These are phyloP conservation scores for Gobionotothen gibberifrons DNA, from an alignment of 2,797 vertebrate genomes.

Conservation along the genomic window DNA sequence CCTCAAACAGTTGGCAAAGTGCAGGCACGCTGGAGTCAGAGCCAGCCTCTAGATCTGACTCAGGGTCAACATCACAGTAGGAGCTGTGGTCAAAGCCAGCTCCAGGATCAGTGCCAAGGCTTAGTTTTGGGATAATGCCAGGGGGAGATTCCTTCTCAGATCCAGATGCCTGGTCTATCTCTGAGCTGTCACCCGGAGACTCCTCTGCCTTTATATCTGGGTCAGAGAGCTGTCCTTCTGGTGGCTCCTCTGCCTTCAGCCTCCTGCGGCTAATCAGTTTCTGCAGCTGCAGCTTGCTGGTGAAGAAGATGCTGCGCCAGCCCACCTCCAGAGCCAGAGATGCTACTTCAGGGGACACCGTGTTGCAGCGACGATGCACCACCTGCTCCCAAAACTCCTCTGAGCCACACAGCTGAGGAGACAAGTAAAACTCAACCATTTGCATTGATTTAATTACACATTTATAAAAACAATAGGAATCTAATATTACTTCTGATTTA, in stretches of 20 bases:
- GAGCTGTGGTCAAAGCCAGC: slow-evolving; percentile 12
- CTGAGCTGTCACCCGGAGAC: slow-evolving; percentile 19
- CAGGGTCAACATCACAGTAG: slow-evolving; percentile 20
- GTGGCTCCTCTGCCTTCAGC: slow-evolving; percentile 34
- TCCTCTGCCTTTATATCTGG: slow-evolving; percentile 2
- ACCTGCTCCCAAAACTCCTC: slow-evolving; percentile 86
- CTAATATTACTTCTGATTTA: background rate
- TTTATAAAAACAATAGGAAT: background rate
- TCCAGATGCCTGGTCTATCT: background rate
- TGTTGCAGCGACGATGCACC: slow-evolving; percentile 73
- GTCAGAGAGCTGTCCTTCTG: slow-evolving; percentile 11
- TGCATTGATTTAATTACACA: background rate
- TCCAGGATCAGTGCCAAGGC: slow-evolving; percentile 5
- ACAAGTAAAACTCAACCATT: slow-evolving; percentile 5
- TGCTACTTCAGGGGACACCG: slow-evolving; percentile 80
- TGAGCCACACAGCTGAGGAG: slow-evolving; percentile 82
- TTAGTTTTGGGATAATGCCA: background rate
- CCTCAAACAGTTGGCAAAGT: slow-evolving; percentile 17
- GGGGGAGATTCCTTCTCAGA: slow-evolving; percentile 29
- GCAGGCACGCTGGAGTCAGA: slow-evolving; percentile 17
- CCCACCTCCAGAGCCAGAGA: slow-evolving; percentile 82
- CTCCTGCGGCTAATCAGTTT: slow-evolving; percentile 82
- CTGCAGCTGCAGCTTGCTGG: slow-evolving; percentile 87
- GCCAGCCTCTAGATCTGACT: slow-evolving; percentile 17
- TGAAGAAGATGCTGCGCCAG: slow-evolving; percentile 89